phyloP scores from a whole-genome alignment of 2,797 vertebrate species.

The Taenioides sp. region DNA sequence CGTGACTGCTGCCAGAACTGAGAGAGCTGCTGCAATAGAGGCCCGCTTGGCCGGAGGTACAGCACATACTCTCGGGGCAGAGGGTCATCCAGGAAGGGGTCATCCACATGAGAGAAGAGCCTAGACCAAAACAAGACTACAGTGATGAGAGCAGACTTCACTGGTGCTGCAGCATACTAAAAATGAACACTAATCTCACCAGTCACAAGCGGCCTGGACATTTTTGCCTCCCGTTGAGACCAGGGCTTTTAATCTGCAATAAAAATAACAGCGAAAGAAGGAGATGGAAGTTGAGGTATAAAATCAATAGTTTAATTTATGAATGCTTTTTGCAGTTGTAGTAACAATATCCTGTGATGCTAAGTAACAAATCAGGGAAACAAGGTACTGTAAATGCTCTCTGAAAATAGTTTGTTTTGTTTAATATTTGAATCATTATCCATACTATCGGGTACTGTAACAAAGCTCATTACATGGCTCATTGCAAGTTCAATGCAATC shows the following conservation, averaged over 20 bases:
- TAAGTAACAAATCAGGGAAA: not conserved
- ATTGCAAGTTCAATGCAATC: slow-evolving; percentile 67
- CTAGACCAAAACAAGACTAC: slow-evolving; percentile 61
- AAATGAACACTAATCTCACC: slow-evolving; percentile 79
- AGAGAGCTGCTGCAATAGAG: slow-evolving; percentile 91
- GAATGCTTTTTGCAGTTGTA: slow-evolving; percentile 53
- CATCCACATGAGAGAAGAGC: slow-evolving; percentile 96
- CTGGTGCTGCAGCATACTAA: not conserved
- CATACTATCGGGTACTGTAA: slow-evolving; percentile 35
- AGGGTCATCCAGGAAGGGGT: slow-evolving; percentile 93
- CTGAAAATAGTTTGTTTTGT: not conserved
- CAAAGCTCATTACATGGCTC: slow-evolving; percentile 57
- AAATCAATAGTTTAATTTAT: slow-evolving; percentile 71
- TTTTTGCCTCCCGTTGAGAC: slow-evolving; percentile 95
- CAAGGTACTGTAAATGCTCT: slow-evolving; percentile 15
- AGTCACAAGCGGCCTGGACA: slow-evolving; percentile 97
- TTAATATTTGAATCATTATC: slow-evolving; percentile 21
- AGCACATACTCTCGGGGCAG: slow-evolving; percentile 95
- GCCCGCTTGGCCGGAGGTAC: slow-evolving; percentile 93
- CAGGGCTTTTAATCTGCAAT: slow-evolving; percentile 91
- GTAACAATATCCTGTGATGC: not conserved
- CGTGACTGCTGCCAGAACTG: slow-evolving; percentile 98
- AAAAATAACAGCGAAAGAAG: slow-evolving; percentile 30
- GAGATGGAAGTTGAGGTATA: slow-evolving; percentile 58
- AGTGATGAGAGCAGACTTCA: not conserved